Evolutionary conservation across 2,888 invertebrate genomes (phyloP).

Genomic region (Pediacus dermestoides): DNA sequence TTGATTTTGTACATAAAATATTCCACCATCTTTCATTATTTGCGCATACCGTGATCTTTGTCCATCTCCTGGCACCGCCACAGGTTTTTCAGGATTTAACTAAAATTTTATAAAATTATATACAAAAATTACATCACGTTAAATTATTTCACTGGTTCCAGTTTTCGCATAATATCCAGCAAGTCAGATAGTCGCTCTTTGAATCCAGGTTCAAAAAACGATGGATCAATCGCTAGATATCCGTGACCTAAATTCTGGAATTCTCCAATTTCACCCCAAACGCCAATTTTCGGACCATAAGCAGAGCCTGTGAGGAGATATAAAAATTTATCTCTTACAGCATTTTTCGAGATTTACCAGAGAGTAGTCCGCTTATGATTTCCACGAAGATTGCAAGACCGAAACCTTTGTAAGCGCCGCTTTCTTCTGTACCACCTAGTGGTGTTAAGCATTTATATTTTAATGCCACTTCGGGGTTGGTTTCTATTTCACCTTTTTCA

Average conservation of each 20-base stretch:
- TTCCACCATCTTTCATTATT: slow-evolving; percentile 68
- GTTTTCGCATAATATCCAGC: slow-evolving; percentile 61
- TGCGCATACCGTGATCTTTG: slow-evolving; percentile 64
- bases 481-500: slow-evolving; percentile 57
- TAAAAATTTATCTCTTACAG: no score
- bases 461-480: slow-evolving; percentile 62
- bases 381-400: slow-evolving; percentile 84
- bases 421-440: slow-evolving; percentile 67
- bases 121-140: no score
- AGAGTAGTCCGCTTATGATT: slow-evolving; percentile 77
- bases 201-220: slow-evolving; percentile 78
- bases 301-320: no score
- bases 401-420: slow-evolving; percentile 86
- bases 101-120: no score
- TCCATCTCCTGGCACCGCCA: slow-evolving; percentile 82
- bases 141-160: slow-evolving; percentile 57
- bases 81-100: slow-evolving; percentile 57
- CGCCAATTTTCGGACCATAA: slow-evolving; percentile 22
- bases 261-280: slow-evolving; percentile 21
- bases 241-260: slow-evolving; percentile 83
- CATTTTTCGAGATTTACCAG: no score
- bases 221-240: slow-evolving; percentile 82
- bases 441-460: slow-evolving; percentile 62
- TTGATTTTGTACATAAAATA: slow-evolving; percentile 45
- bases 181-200: slow-evolving; percentile 68